These are phyloP conservation scores for Syngnathus floridae DNA, from an alignment of 2,113 vertebrate species.

Conservation along the genomic window DNA sequence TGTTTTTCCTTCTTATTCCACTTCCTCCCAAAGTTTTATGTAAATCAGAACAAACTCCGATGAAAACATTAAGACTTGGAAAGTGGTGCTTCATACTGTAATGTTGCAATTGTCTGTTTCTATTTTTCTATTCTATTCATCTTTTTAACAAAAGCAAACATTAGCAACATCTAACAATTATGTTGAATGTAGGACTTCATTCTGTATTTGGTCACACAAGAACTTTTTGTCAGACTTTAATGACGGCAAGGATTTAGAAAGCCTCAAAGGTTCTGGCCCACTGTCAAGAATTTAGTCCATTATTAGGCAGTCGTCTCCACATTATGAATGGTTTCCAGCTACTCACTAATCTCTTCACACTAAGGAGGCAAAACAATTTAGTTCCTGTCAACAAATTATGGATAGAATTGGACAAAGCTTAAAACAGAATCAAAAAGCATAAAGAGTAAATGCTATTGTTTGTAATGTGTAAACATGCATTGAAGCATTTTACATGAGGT, in stretches of 20 bases:
- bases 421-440: neutral
- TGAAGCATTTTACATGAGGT: neutral
- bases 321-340: neutral
- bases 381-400: neutral
- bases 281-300: constrained; percentile 26
- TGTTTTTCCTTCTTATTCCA: too few species aligned
- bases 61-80: neutral
- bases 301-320: constrained; percentile 18
- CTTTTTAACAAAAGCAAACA: neutral
- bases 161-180: neutral
- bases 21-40: too few species aligned
- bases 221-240: constrained; percentile 7
- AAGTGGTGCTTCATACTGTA: neutral
- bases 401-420: neutral
- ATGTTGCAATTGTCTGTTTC: neutral
- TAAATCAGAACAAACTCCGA: neutral
- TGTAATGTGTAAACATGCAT: neutral
- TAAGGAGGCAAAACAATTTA: neutral
- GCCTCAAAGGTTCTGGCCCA: constrained; percentile 18
- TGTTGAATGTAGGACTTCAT: neutral
- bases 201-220: constrained; percentile 6
- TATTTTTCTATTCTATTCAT: neutral
- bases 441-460: neutral
- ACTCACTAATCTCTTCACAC: constrained; percentile 8
- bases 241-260: neutral